Conservation (phyloP, 2,113 vertebrate species). For the Bufo gargarizans region DNA sequence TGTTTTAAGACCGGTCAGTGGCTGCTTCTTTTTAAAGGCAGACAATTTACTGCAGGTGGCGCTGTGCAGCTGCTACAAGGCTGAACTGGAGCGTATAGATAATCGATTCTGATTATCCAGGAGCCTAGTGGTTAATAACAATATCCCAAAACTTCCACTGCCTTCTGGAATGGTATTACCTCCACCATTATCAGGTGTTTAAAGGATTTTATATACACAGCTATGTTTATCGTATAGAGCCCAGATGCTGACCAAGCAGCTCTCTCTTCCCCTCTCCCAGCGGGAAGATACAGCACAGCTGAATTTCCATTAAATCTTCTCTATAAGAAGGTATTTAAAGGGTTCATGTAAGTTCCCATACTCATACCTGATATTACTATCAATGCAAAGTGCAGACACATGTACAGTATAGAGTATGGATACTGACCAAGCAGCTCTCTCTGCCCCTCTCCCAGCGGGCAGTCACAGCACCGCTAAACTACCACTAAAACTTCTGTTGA, state of each 20-base stretch:
- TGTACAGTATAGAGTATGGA: neutral
- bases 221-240: too few relatives aligned
- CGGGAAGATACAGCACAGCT: neutral
- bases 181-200: neutral
- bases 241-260: neutral
- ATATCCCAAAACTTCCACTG: neutral
- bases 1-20: neutral
- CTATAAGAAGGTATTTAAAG: too few relatives aligned
- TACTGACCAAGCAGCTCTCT: neutral
- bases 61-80: neutral
- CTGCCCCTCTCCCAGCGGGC: neutral
- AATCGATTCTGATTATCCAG: neutral
- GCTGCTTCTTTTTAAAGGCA: neutral
- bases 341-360: too few relatives aligned
- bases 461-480: neutral
- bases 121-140: neutral
- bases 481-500: too few relatives aligned
- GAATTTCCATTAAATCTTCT: too few relatives aligned
- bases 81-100: neutral
- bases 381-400: too few relatives aligned
- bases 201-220: too few relatives aligned
- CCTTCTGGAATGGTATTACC: neutral
- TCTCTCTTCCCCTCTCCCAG: constrained; percentile 3
- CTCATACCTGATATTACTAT: too few relatives aligned
- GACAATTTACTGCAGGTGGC: neutral